Evolutionary conservation across 1,140 invertebrate species (phyloP).

Genomic region (Sesamia nonagrioides): DNA sequence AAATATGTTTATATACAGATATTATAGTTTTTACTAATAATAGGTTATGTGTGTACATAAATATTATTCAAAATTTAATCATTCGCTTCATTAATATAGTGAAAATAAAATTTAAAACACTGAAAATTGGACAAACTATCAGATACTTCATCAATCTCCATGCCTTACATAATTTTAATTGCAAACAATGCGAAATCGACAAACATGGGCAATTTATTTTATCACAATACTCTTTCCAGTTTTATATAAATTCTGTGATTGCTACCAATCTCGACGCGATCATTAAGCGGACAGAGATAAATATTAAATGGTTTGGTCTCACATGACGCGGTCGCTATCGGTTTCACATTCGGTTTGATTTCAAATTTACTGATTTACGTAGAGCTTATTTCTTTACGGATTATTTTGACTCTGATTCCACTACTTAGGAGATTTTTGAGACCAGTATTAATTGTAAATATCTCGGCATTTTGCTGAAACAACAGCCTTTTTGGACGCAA

Average conservation of each 20-base stretch:
- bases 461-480: too few species aligned
- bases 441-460: too few species aligned
- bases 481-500: too few species aligned
- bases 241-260: constrained; percentile 27
- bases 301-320: constrained; percentile 11
- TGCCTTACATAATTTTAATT: background rate
- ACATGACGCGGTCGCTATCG: background rate
- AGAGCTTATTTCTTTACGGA: background rate
- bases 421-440: too few species aligned
- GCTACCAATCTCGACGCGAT: background rate
- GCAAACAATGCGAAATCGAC: background rate
- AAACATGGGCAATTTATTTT: background rate
- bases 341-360: background rate
- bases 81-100: too few species aligned
- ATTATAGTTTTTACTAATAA: too few species aligned
- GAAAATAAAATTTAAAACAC: background rate
- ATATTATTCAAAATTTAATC: too few species aligned
- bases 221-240: background rate
- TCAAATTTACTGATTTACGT: constrained; percentile 14
- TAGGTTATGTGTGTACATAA: too few species aligned
- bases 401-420: too few species aligned
- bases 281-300: background rate
- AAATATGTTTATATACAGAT: too few species aligned
- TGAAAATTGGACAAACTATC: background rate
- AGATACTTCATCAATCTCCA: background rate